Evolutionary conservation across 2,113 vertebrate genomes (phyloP), one percentile per base, ranked within the genome.

Genomic region (Phalacrocorax brasilianus): DNA sequence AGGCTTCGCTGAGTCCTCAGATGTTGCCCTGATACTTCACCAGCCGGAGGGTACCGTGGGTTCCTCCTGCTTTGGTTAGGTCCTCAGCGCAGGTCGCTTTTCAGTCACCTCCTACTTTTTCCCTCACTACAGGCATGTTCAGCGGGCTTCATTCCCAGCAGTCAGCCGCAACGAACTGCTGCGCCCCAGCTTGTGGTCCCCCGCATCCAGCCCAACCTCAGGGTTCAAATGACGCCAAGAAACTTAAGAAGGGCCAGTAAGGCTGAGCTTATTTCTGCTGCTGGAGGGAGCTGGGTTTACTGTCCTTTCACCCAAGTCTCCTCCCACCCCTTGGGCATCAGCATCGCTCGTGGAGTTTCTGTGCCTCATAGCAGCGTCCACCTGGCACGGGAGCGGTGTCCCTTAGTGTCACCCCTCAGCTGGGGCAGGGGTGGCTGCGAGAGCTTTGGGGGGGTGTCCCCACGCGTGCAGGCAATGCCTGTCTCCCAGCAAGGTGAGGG

Each of bases 401-500:
- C 53, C 67, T 28, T 28, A 18, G 47, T 8, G 52, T 74, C 80
- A 35, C 79, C 35, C 11, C 27, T 80, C 35, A 3, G 5, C n/a
- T 22, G 40, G 22, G 30, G 10, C 14, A 22, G 20, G 11, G 14
- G 11, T 12, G 52, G 16, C 26, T 24, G 21, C 9, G 5, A 2
- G 66, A 67, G n/a, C 65, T 67, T 17, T 38, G 32, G 26, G n/a
- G 5, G 27, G 2, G 1, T 13, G 23, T 30, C 67, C 55, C 53
- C 45, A 3, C 5, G 22, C 32, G 1, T 3, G 30, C 30, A 44
- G 76, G 26, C n/a, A 17, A 14, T 0, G 2, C 3, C 2, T 6
- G 12, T n/a, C 28, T 19, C 47, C 24, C 87, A 49, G 28, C 33
- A 15, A 30, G 52, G 83, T 14, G 65, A 27, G 55, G 35, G 63